Conservation (phyloP, 1,140 invertebrate genomes). For the Mamestra configurata region DNA sequence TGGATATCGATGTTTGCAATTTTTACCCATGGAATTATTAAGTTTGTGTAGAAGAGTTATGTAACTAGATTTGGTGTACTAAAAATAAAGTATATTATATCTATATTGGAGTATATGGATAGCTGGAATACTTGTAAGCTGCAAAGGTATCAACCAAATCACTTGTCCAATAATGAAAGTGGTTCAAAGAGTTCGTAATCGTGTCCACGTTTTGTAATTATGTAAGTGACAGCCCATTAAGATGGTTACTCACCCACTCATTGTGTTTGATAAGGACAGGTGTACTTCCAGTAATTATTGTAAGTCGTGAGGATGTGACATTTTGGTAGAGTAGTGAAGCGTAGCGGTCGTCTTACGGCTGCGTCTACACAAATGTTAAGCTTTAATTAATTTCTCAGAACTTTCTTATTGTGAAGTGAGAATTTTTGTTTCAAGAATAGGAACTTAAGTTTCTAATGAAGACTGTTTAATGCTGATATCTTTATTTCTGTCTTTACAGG, state of each 20-base stretch:
- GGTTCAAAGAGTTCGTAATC: not conserved
- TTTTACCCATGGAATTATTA: too few species aligned
- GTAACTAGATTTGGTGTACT: too few species aligned
- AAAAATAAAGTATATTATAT: too few species aligned
- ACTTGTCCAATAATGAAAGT: not conserved
- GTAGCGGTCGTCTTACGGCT: not conserved
- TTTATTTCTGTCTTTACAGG: slow-evolving; percentile 76
- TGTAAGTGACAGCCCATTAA: slow-evolving; percentile 22
- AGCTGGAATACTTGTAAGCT: not conserved
- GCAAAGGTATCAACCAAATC: not conserved
- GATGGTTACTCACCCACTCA: slow-evolving; percentile 14
- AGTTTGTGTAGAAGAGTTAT: too few species aligned
- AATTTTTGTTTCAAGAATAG: not conserved
- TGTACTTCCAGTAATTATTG: slow-evolving; percentile 32
- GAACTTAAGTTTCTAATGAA: not conserved
- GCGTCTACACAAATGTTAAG: not conserved
- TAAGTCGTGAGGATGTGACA: slow-evolving; percentile 1
- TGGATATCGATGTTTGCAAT: too few species aligned
- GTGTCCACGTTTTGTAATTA: slow-evolving; percentile 17
- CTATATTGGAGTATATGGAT: not conserved
- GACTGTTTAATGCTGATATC: not conserved
- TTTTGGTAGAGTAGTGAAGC: not conserved
- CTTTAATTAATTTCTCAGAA: not conserved
- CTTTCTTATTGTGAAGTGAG: not conserved
- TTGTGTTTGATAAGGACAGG: slow-evolving; percentile 36